Conservation (phyloP, 2,797 vertebrate genomes). For the Pygocentrus nattereri region DNA sequence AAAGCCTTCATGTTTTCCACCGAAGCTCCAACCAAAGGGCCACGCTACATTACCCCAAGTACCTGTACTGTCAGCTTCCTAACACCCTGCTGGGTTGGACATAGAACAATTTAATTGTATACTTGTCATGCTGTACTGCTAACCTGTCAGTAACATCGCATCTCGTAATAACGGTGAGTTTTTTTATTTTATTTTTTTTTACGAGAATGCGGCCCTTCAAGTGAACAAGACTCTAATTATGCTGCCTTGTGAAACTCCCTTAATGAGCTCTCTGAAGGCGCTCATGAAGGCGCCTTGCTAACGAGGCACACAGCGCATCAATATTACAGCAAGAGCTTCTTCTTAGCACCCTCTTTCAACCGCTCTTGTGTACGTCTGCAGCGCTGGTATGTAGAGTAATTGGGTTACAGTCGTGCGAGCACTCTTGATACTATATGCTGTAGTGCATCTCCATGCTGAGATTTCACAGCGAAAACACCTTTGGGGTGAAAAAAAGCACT, state of each 20-base stretch:
- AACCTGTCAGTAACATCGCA: conserved; percentile 36
- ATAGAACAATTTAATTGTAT: conserved; percentile 30
- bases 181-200: neutral
- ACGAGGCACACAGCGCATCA: conserved; percentile 40
- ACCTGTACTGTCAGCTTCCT: neutral
- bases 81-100: neutral
- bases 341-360: conserved; percentile 39
- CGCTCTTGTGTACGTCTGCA: conserved; percentile 15
- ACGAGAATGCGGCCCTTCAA: conserved; percentile 33
- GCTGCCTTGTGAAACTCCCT: conserved; percentile 45
- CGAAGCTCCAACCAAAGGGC: neutral
- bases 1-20: neutral
- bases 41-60: conserved; percentile 8
- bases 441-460: neutral
- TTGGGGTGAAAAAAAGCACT: neutral
- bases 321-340: conserved; percentile 42
- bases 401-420: conserved; percentile 46
- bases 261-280: conserved; percentile 55
- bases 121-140: conserved; percentile 3
- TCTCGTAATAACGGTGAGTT: conserved; percentile 20
- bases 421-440: conserved; percentile 22
- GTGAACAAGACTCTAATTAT: conserved; percentile 53
- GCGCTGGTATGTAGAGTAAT: conserved; percentile 35
- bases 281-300: conserved; percentile 44
- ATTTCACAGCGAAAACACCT: conserved; percentile 38